Conservation (phyloP, 1,140 invertebrate species). For the Ceratitis capitata region DNA sequence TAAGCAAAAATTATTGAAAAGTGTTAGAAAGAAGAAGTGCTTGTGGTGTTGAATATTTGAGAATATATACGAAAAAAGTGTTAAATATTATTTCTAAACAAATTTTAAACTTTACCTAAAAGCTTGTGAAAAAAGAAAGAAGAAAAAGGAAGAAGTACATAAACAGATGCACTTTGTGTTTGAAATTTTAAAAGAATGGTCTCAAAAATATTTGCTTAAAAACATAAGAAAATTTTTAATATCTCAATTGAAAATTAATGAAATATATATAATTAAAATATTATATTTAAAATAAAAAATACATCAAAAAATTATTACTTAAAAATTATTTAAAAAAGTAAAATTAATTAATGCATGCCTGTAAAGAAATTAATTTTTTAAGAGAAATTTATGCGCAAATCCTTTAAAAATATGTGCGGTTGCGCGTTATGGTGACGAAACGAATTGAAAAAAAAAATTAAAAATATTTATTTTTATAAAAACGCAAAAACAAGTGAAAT, state of each 20-base stretch:
- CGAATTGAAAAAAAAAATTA: background rate
- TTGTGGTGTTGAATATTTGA: background rate
- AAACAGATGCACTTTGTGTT: background rate
- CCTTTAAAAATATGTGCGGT: background rate
- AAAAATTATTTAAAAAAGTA: background rate
- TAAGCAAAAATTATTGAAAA: constrained; percentile 15
- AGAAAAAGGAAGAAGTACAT: background rate
- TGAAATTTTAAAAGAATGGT: background rate
- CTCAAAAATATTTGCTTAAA: constrained; percentile 3
- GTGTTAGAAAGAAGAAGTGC: background rate
- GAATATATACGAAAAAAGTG: background rate
- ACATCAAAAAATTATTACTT: no score
- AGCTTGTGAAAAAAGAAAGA: background rate
- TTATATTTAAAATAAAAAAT: background rate
- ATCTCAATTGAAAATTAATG: no score
- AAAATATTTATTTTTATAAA: background rate
- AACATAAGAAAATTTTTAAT: constrained; percentile 16
- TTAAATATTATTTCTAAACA: background rate
- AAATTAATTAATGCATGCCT: background rate
- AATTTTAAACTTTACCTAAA: background rate
- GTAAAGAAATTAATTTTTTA: background rate
- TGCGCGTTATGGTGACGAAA: background rate
- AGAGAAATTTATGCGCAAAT: constrained; percentile 24
- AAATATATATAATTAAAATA: no score
- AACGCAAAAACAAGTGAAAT: background rate